These are phyloP conservation scores for Chelon auratus DNA, from an alignment of 2,797 vertebrate genomes.

Conservation along the genomic window DNA sequence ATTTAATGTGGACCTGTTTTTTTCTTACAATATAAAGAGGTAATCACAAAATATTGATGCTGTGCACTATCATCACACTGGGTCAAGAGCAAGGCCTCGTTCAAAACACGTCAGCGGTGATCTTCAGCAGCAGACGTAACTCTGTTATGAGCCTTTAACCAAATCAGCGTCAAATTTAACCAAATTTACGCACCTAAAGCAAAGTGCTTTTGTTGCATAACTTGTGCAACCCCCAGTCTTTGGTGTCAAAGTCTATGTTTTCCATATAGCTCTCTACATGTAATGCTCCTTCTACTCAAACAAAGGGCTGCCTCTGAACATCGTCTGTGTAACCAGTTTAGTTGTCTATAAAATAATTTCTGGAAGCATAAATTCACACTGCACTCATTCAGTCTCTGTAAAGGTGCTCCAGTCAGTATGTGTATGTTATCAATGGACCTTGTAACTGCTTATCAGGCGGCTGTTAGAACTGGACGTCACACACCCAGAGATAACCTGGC, in stretches of 20 bases:
- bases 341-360: no score
- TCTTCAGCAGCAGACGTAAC: background rate
- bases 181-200: background rate
- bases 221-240: background rate
- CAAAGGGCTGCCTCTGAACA: background rate
- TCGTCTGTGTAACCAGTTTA: no score
- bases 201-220: background rate
- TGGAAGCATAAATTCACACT: no score
- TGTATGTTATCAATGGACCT: background rate
- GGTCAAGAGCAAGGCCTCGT: background rate
- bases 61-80: background rate
- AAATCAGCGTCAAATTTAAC: background rate
- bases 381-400: no score
- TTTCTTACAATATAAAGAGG: background rate
- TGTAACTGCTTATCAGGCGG: no score
- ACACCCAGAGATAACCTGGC: no score
- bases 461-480: no score
- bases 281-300: background rate
- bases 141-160: background rate
- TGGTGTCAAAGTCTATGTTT: background rate
- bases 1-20: background rate
- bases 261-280: background rate
- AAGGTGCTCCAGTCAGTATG: background rate
- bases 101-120: background rate
- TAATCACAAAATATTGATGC: background rate